phyloP scores from a whole-genome alignment of 1,140 invertebrate species.

The Drosophila orosa region DNA sequence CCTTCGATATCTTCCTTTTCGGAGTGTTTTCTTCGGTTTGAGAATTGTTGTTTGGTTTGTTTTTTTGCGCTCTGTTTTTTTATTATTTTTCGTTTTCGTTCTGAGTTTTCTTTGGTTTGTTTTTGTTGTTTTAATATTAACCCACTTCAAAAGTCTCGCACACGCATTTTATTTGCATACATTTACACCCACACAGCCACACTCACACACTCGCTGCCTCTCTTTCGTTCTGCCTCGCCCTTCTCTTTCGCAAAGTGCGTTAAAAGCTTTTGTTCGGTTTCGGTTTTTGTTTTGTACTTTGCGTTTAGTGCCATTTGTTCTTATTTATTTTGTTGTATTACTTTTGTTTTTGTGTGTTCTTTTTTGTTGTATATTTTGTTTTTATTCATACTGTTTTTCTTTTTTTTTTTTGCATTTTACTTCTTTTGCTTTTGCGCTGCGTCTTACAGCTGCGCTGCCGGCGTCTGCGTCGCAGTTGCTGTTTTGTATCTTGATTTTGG shows the following conservation, averaged over 20 bases:
- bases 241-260: constrained; percentile 53
- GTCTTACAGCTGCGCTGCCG: constrained; percentile 55
- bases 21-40: constrained; percentile 48
- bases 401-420: constrained; percentile 40
- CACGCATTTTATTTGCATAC: constrained; percentile 82
- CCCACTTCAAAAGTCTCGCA: constrained; percentile 75
- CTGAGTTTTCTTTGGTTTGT: constrained; percentile 20
- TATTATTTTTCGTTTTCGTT: constrained; percentile 20
- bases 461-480: constrained; percentile 37
- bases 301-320: constrained; percentile 69
- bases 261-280: constrained; percentile 69
- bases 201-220: constrained; percentile 10
- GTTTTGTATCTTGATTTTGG: constrained; percentile 81
- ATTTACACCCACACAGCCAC: constrained; percentile 47
- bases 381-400: constrained; percentile 17
- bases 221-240: constrained; percentile 10
- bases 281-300: constrained; percentile 50
- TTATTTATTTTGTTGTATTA: constrained; percentile 66
- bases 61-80: not conserved
- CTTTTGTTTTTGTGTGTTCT: constrained; percentile 39
- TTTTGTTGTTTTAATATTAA: constrained; percentile 79
- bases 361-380: constrained; percentile 17
- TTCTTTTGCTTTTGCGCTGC: constrained; percentile 45
- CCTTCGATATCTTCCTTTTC: constrained; percentile 73
- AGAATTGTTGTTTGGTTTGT: constrained; percentile 32